Evolutionary conservation across 1,140 invertebrate species (phyloP).

Genomic region (Cyclargus thomasi): DNA sequence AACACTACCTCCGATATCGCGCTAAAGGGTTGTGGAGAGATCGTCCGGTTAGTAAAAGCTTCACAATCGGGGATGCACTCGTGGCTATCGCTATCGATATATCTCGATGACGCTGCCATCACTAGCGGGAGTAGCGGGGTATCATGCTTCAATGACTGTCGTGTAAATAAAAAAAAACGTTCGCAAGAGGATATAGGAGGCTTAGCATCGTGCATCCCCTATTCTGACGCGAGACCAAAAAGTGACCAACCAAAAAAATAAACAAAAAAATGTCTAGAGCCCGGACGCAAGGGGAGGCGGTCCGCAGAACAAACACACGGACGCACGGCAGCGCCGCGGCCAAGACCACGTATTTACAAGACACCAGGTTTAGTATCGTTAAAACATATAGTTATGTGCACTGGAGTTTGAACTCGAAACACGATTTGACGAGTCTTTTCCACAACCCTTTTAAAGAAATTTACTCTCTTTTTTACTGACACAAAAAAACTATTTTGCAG

Average conservation of each 20-base stretch:
- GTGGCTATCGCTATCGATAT: slow-evolving; percentile 37
- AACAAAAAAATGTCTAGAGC: slow-evolving; percentile 49
- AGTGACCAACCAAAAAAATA: slow-evolving; percentile 38
- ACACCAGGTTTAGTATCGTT: slow-evolving; percentile 16
- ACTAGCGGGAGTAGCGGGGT: slow-evolving; percentile 36
- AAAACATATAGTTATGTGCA: slow-evolving; percentile 16
- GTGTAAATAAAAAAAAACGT: slow-evolving; percentile 22
- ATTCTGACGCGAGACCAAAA: slow-evolving; percentile 64
- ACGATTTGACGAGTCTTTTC: slow-evolving; percentile 51
- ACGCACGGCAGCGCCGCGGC: not conserved
- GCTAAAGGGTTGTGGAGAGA: slow-evolving; percentile 70
- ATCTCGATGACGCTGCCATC: slow-evolving; percentile 33
- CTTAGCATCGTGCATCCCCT: slow-evolving; percentile 73
- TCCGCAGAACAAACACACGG: slow-evolving; percentile 17
- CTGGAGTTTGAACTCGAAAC: slow-evolving; percentile 33
- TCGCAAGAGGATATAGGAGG: slow-evolving; percentile 50
- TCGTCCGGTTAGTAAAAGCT: slow-evolving; percentile 66
- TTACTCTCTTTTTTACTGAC: slow-evolving; percentile 25
- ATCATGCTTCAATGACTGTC: slow-evolving; percentile 46
- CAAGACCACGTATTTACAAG: not conserved
- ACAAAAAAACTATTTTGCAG: slow-evolving; percentile 26
- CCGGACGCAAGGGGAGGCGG: slow-evolving; percentile 69
- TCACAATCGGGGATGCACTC: slow-evolving; percentile 67
- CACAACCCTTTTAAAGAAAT: slow-evolving; percentile 57
- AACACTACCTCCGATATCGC: slow-evolving; percentile 67